Conservation (phyloP, 2,888 invertebrate species). For the Tipula lateralis region DNA sequence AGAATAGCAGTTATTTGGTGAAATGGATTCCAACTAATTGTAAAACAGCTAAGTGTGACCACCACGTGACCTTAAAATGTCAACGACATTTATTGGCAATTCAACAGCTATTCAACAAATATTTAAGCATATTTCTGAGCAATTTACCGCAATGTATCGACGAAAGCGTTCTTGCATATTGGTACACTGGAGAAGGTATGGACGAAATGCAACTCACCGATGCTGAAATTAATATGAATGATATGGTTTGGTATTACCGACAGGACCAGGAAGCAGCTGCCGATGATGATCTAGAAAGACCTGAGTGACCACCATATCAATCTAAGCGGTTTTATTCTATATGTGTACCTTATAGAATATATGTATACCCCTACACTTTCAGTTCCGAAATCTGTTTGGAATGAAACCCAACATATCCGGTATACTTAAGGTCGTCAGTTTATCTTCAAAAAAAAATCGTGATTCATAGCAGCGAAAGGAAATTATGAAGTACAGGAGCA, state of each 20-base stretch:
- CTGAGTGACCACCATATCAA: too few species aligned
- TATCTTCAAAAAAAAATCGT: too few species aligned
- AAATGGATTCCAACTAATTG: conserved; percentile 95
- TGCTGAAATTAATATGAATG: conserved; percentile 93
- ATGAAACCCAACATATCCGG: too few species aligned
- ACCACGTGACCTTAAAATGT: conserved; percentile 84
- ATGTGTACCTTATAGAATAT: too few species aligned
- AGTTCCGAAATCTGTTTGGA: too few species aligned
- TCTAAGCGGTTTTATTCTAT: too few species aligned
- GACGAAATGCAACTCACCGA: conserved; percentile 97
- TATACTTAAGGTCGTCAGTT: too few species aligned
- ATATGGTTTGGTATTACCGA: conserved; percentile 88
- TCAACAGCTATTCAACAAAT: conserved; percentile 89
- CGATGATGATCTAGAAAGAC: conserved; percentile 75
- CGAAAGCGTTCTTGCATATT: conserved; percentile 97
- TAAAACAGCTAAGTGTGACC: conserved; percentile 92
- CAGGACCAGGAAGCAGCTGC: conserved; percentile 89
- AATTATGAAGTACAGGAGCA: too few species aligned
- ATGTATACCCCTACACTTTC: too few species aligned
- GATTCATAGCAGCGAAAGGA: too few species aligned
- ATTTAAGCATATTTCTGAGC: conserved; percentile 86
- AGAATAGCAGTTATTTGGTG: conserved; percentile 85
- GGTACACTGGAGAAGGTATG: conserved; percentile 97
- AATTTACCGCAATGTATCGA: conserved; percentile 93
- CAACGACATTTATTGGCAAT: conserved; percentile 91